Percentiles rank a stretch among this genome's conserved stretches.
These are phyloP conservation scores for Drosophila pseudoobscura DNA, from an alignment of 1,140 invertebrate species.

Conservation along the genomic window DNA sequence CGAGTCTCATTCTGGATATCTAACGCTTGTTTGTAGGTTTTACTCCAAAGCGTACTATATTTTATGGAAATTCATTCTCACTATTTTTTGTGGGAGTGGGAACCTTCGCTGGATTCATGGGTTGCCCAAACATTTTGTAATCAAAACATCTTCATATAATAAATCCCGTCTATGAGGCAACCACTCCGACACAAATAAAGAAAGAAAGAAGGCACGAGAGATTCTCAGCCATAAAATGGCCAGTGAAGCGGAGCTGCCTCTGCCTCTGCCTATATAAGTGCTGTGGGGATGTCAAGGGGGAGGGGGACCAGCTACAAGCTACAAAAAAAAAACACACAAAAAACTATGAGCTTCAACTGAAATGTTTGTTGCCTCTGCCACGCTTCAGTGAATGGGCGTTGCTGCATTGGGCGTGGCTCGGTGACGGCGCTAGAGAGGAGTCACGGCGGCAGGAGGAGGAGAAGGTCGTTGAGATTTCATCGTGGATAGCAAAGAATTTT, in stretches of 20 bases:
- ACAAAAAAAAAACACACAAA: neutral
- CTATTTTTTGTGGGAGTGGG: too few relatives aligned
- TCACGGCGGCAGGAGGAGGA: constrained; percentile 4
- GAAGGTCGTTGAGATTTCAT: constrained; percentile 79
- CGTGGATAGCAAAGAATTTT: constrained; percentile 77
- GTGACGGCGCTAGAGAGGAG: constrained; percentile 54
- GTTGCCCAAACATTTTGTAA: constrained; percentile 15
- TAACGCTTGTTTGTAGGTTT: too few relatives aligned
- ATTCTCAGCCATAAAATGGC: constrained; percentile 69
- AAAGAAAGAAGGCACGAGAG: constrained; percentile 13
- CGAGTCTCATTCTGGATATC: too few relatives aligned
- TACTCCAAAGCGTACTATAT: too few relatives aligned
- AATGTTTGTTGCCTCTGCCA: constrained; percentile 47
- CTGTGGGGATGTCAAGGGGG: constrained; percentile 22
- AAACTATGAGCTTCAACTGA: constrained; percentile 35
- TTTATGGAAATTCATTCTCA: too few relatives aligned
- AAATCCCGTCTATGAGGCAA: constrained; percentile 56
- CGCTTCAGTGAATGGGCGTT: constrained; percentile 66
- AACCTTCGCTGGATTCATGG: too few relatives aligned
- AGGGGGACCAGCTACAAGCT: constrained; percentile 12
- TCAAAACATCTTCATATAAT: constrained; percentile 48
- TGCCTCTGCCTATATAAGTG: constrained; percentile 52
- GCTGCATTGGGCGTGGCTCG: constrained; percentile 62
- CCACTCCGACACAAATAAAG: constrained; percentile 23
- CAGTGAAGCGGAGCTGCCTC: constrained; percentile 68